Base-by-base conservation (phyloP, 2,113 vertebrate species). In the Anolis sagrei region DNA sequence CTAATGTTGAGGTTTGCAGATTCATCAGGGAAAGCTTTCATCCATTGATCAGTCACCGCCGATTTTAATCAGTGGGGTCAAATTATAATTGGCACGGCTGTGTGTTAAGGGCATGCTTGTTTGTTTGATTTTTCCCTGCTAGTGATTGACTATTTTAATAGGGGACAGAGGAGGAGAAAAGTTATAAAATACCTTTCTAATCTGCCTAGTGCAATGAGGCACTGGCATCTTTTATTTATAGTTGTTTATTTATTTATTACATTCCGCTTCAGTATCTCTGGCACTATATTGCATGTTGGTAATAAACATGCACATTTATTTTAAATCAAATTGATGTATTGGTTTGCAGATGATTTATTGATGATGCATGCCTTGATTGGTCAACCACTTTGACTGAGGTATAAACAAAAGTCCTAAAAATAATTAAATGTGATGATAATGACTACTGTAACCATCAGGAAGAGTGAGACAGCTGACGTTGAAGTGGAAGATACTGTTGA, bases 41-140 rank as follows among this genome's bases (percentile, higher is more conserved):
- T 34, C 29, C 58, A 27, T 73, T 86, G 68, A 73, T 79, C 29
- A 86, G 36, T 13, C 6, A 2, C 19, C 54, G 34, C 68, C 21
- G 29, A 86, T 73, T 86, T 77, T 76, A 76, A 84, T 77, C 16
- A 77, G 69, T 58, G n/a, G 73, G 23, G 32, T 64, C 62, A 84
- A 84, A 84, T 36, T 36, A 68, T 51, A 84, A 51, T 51, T 18
- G n/a, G 34, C 25, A 19, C 68, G 23, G 32, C 23, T 49, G 34
- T 13, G 62, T 19, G 11, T 84, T 68, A 84, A 68, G 23, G 62
- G 2, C 44, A 68, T 29, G 13, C 21, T 69, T 76, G n/a, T 76
- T 77, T 84, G 44, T 44, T 74, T 48, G 11, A 36, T 68, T 39
- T 51, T 36, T 29, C 21, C 36, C 39, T 83, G 32, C 34, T 76